phyloP scores from a whole-genome alignment of 1,140 invertebrate genomes.

The Diachasma alloeum region DNA sequence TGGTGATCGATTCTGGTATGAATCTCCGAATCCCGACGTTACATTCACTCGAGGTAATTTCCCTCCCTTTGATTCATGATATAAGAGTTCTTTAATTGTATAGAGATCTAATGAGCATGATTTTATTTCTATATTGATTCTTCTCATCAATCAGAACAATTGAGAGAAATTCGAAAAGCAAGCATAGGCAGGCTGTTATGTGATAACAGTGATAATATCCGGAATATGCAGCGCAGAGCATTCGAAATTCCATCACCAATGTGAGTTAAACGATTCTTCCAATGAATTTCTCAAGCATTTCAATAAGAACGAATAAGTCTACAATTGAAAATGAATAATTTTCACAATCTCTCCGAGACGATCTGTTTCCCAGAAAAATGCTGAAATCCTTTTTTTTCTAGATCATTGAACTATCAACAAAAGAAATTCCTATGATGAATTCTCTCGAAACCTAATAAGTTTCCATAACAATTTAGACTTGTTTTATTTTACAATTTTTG shows the following conservation, averaged over 20 bases:
- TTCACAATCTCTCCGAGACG: too few species aligned
- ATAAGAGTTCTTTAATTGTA: background rate
- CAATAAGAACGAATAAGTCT: too few species aligned
- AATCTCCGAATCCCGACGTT: constrained; percentile 71
- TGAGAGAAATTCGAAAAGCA: constrained; percentile 84
- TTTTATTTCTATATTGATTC: background rate
- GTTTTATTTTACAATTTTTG: background rate
- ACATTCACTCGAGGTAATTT: constrained; percentile 78
- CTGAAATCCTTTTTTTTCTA: too few species aligned
- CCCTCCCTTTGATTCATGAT: background rate
- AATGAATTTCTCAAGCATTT: background rate
- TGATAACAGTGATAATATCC: constrained; percentile 82
- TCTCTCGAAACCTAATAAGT: background rate
- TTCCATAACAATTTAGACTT: background rate
- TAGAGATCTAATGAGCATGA: background rate
- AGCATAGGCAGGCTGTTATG: constrained; percentile 86
- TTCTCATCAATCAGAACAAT: constrained; percentile 72
- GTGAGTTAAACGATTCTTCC: constrained; percentile 60
- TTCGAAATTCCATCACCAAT: constrained; percentile 68
- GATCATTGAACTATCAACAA: too few species aligned
- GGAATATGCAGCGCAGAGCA: constrained; percentile 76
- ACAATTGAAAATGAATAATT: background rate
- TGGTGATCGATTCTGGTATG: constrained; percentile 87
- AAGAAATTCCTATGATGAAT: background rate
- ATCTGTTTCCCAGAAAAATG: too few species aligned